Conservation (phyloP, 2,888 invertebrate genomes). For the Netelia fuscicornis region DNA sequence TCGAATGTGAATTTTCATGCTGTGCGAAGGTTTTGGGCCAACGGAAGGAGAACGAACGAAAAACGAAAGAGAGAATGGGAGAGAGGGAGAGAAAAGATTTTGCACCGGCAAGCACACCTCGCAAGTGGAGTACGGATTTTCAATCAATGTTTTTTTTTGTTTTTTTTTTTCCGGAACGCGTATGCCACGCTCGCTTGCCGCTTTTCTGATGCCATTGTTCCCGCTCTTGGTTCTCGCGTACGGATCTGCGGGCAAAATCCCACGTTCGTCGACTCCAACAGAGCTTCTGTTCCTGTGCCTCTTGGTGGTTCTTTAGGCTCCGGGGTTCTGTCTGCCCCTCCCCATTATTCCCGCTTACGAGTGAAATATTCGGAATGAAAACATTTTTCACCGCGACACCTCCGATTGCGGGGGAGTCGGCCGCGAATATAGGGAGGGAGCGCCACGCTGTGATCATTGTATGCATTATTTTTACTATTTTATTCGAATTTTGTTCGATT, state of each 20-base stretch:
- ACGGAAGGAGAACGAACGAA: constrained; percentile 35
- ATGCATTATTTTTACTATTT: constrained; percentile 44
- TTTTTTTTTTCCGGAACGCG: constrained; percentile 56
- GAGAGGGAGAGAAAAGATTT: constrained; percentile 44
- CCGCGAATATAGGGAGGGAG: constrained; percentile 44
- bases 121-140: constrained; percentile 62
- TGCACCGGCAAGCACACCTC: constrained; percentile 58
- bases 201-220: constrained; percentile 68
- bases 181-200: constrained; percentile 61
- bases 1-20: constrained; percentile 51
- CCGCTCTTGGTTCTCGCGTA: constrained; percentile 59
- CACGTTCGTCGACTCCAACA: constrained; percentile 44
- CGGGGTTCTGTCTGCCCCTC: constrained; percentile 12
- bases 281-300: constrained; percentile 33
- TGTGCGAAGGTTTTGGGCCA: constrained; percentile 44
- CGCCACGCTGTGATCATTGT: constrained; percentile 37
- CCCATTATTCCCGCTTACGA: constrained; percentile 67
- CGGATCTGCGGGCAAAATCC: constrained; percentile 34
- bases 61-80: constrained; percentile 35
- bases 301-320: background rate
- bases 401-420: background rate
- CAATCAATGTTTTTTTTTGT: constrained; percentile 66
- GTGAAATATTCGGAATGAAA: constrained; percentile 69
- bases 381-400: constrained; percentile 64
- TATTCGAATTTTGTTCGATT: constrained; percentile 6